These are phyloP conservation scores for Dysmachus trigonus DNA, from an alignment of 2,888 invertebrate species.

Conservation along the genomic window DNA sequence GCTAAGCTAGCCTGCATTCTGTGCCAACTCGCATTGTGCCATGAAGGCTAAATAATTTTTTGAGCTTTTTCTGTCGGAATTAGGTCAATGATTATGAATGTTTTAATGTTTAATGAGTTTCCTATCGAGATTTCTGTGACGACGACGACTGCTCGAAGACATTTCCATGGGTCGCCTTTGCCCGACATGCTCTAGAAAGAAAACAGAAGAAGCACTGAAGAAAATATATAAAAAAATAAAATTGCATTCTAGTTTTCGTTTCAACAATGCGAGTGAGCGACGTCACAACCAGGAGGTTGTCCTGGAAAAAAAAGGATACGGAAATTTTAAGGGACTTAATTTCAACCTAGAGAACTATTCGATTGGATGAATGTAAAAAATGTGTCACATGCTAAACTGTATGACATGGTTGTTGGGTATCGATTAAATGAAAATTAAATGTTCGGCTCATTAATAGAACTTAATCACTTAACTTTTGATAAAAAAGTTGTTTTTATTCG, in stretches of 20 bases:
- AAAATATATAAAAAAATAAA: neutral
- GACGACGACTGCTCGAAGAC: neutral
- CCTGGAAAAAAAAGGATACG: neutral
- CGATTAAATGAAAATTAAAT: neutral
- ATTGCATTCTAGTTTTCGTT: neutral
- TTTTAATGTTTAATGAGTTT: constrained; percentile 38
- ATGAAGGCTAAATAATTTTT: constrained; percentile 27
- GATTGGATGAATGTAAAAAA: neutral
- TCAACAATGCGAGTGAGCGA: neutral
- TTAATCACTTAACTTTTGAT: too few relatives aligned
- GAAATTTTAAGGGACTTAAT: neutral
- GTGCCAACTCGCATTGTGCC: neutral
- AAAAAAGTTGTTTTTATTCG: too few relatives aligned
- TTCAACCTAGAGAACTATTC: neutral
- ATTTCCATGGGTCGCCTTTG: neutral
- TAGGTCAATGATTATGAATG: constrained; percentile 40
- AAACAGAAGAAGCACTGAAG: neutral
- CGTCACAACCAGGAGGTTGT: neutral
- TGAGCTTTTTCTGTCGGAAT: constrained; percentile 19
- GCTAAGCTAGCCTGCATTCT: neutral
- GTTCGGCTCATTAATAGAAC: too few relatives aligned
- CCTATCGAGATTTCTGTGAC: constrained; percentile 24
- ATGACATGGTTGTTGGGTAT: neutral
- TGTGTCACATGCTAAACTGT: neutral
- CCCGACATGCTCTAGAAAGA: neutral